phyloP scores from a whole-genome alignment of 2,113 vertebrate genomes.

The Megaptera novaeangliae region DNA sequence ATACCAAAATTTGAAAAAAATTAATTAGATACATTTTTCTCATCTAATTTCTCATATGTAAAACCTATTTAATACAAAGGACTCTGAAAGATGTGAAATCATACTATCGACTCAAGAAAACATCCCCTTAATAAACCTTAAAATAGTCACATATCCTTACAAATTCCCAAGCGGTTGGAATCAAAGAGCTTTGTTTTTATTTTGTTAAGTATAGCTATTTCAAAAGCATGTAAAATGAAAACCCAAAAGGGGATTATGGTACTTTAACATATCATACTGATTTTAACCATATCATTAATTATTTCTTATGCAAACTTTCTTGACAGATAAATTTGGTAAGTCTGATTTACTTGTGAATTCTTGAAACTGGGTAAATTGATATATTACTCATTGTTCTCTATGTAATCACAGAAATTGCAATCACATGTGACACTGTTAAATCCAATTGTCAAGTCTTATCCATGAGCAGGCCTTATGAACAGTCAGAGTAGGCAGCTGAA shows the following conservation, averaged over 20 bases:
- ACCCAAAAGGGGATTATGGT: not conserved
- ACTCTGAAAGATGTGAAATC: not conserved
- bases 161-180: not conserved
- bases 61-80: not conserved
- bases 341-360: not conserved
- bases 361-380: not conserved
- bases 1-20: not conserved
- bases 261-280: not conserved
- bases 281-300: not conserved
- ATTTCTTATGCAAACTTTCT: not conserved
- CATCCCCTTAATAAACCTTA: not conserved
- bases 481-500: slow-evolving; percentile 2
- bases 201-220: not conserved
- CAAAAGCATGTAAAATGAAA: not conserved
- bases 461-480: not conserved
- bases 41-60: not conserved
- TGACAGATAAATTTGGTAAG: not conserved
- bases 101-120: not conserved
- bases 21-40: not conserved
- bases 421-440: not conserved
- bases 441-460: not conserved
- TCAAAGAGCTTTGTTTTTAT: not conserved
- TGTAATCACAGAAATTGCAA: not conserved
- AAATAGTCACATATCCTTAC: not conserved
- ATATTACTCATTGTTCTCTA: not conserved